Base-by-base conservation (phyloP, 2,113 vertebrate species). In the Cricetomys ansorgei region DNA sequence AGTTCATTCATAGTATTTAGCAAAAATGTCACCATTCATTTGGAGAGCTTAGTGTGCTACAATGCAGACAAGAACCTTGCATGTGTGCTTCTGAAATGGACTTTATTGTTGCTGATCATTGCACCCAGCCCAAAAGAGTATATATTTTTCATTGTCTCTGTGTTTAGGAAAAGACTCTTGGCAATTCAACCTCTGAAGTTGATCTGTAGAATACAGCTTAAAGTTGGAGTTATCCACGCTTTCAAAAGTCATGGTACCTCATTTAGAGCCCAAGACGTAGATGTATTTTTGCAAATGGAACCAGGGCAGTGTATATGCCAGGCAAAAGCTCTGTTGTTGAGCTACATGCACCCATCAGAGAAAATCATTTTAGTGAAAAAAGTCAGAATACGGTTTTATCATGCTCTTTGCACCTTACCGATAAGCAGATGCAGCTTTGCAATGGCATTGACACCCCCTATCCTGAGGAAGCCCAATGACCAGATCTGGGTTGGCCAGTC, bases 341-440 rank as follows among this genome's bases (percentile, higher is more conserved):
- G 34, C 25, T 62, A 73, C 5, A 79, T 23, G 0, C 37, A n/a
- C 19, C n/a, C 80, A 37, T 7, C 55, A 53, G 31, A 81, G 43
- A 88, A 94, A 95, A 62, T 45, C 73, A 87, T 50, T 79, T 80
- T 59, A 75, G 25, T 83, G 25, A 65, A 69, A 92, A 64, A 81
- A 45, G 43, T 6, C 57, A 3, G 45, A 94, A 31, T 37, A 65
- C 23, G 72, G 62, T 95, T 75, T 94, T 79, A 89, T 62, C 37
- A 19, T 50, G 53, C 4, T 7, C 40, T 72, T 70, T 80, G 40
- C 64, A 72, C 50, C 37, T 92, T 17, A 25, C 29, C 21, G 8
- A 25, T 84, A 45, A 73, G 27, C n/a, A 91, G 87, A 85, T n/a
- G 17, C 1, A 67, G 45, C 43, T 80, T 90, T 57, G 85, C 34